Conservation (phyloP, 2,888 invertebrate species). For the Hofmannophila pseudospretella region DNA sequence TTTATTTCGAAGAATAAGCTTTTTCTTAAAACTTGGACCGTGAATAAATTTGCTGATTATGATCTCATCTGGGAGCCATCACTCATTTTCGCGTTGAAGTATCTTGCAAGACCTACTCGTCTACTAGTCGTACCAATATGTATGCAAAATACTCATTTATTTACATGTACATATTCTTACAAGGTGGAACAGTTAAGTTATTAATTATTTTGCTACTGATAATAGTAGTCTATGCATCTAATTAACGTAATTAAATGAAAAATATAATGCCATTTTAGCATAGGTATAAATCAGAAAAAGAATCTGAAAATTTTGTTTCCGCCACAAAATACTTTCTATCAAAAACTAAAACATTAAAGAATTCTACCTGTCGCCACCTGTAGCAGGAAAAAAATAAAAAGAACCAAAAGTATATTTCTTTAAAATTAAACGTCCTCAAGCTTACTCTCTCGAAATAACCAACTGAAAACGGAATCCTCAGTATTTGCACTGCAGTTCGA, state of each 20-base stretch:
- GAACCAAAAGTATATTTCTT: constrained; percentile 1
- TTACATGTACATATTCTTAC: too few relatives aligned
- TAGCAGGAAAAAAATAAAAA: not conserved
- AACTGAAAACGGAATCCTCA: constrained; percentile 18
- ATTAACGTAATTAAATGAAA: too few relatives aligned
- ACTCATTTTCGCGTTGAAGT: constrained; percentile 2
- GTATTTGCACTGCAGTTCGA: constrained; percentile 29
- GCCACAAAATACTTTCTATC: not conserved
- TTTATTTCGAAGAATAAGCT: constrained; percentile 50
- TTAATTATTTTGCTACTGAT: too few relatives aligned
- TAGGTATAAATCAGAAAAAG: too few relatives aligned
- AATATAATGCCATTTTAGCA: too few relatives aligned
- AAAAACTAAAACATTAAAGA: not conserved
- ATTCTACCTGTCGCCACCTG: not conserved
- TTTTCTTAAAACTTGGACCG: constrained; percentile 44
- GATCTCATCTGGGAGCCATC: constrained; percentile 2
- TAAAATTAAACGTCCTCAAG: constrained; percentile 17
- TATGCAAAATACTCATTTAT: too few relatives aligned
- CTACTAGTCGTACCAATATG: too few relatives aligned
- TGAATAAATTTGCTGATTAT: constrained; percentile 45
- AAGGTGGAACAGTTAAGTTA: too few relatives aligned
- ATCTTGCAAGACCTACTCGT: too few relatives aligned
- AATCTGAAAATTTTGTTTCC: too few relatives aligned
- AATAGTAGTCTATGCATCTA: too few relatives aligned
- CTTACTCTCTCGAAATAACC: constrained; percentile 5